phyloP scores from a whole-genome alignment of 2,113 vertebrate genomes.

The Desmodus rotundus region DNA sequence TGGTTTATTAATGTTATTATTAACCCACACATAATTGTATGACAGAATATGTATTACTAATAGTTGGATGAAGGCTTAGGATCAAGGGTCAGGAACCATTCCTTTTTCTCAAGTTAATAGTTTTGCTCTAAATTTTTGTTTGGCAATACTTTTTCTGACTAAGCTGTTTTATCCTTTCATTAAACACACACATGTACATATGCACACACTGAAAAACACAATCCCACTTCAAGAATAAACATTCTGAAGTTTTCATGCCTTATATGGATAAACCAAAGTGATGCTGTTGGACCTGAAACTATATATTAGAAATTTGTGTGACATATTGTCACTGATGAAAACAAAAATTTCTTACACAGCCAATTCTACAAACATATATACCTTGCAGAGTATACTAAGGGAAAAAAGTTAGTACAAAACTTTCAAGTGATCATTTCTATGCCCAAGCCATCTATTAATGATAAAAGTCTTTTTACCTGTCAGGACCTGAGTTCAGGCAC shows the following conservation, averaged over 20 bases:
- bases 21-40: not conserved
- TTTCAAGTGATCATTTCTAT: constrained; percentile 36
- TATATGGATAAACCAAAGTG: not conserved
- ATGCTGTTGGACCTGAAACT: not conserved
- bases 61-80: not conserved
- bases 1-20: not conserved
- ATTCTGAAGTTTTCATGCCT: not conserved
- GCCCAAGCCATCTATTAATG: constrained; percentile 39
- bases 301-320: not conserved
- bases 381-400: not conserved
- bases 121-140: constrained; percentile 57
- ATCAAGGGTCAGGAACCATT: constrained; percentile 15
- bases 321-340: not conserved
- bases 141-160: constrained; percentile 47
- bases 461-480: constrained; percentile 60
- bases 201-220: not conserved
- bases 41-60: not conserved
- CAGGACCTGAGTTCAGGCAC: constrained; percentile 61
- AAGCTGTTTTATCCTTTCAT: constrained; percentile 39
- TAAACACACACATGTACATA: not conserved
- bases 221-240: not conserved
- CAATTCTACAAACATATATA: constrained; percentile 19
- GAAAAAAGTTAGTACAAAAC: constrained; percentile 36
- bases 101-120: constrained; percentile 39
- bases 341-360: not conserved